Base-by-base conservation (phyloP, 2,113 vertebrate species). In the Sinocyclocheilus anophthalmus region DNA sequence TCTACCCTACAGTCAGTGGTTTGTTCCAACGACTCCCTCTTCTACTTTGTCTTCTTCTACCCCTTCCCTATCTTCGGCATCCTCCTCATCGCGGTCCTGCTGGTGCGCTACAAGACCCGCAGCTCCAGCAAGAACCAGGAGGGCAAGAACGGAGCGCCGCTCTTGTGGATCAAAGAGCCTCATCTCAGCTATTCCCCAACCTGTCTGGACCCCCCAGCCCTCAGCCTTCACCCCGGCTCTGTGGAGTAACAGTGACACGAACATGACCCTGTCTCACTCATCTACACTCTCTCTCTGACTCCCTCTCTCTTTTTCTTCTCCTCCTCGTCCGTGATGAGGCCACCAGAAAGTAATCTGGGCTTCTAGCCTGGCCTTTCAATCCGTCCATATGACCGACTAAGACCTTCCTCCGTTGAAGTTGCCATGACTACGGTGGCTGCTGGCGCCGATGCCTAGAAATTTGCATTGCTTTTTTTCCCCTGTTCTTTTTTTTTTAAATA, bases 41-140 rank as follows among this genome's bases (percentile, higher is more conserved):
- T 99, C 96, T 99, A 99, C 95, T 98, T 99, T 0, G 94, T 99
- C 88, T 99, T 99, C 94, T 99, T 99, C 89, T 99, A 99, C 93
- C 98, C 98, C 0, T 99, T 99, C 93, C 98, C 98, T 88, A 97
- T 99, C 92, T 99, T 99, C 0, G 97, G 96, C 88, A 96, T 98
- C 93, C 96, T 99, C 76, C 95, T 99, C 94, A 97, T 99, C 91
- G 96, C 97, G 55, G 94, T 99, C 91, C 95, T 99, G 75, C 92
- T 98, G n/a, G 96, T 99, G 84, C 96, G 97, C 88, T 99, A 96
- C 95, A 97, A 96, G 94, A 95, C 96, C 90, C 96, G 98, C 61
- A 95, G 93, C 93, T 95, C 96, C 92, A 95, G 94, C 95, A 98
- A 98, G 93, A 97, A 96, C 90, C 97, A 97, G 0, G 98, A 99